Conservation (phyloP, 2,888 invertebrate genomes). For the Hemistola chrysoprasaria region DNA sequence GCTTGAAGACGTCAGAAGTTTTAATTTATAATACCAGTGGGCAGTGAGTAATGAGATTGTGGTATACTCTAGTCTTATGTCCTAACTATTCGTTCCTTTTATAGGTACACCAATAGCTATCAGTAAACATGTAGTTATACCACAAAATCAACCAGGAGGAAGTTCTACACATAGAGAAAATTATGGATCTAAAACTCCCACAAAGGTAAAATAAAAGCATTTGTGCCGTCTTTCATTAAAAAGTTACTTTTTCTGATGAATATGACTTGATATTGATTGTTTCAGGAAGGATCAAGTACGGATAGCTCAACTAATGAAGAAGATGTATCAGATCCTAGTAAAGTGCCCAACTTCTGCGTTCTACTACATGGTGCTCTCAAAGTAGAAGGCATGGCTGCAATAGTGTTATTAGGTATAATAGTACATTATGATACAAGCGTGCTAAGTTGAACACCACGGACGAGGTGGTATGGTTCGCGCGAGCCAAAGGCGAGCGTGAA, state of each 20-base stretch:
- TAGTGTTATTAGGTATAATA: slow-evolving; percentile 87
- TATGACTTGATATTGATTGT: too few species aligned
- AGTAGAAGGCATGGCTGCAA: slow-evolving; percentile 95
- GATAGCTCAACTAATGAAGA: slow-evolving; percentile 69
- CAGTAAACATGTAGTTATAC: slow-evolving; percentile 94
- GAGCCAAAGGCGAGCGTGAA: too few species aligned
- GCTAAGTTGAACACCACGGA: too few species aligned
- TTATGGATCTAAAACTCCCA: slow-evolving; percentile 65
- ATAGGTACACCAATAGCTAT: slow-evolving; percentile 93
- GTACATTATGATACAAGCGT: too few species aligned
- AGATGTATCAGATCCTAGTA: slow-evolving; percentile 86
- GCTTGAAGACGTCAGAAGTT: too few species aligned
- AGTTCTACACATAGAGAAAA: slow-evolving; percentile 70
- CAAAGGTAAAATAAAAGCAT: slow-evolving; percentile 52
- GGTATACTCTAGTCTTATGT: too few species aligned
- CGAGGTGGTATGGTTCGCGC: too few species aligned
- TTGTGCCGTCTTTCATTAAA: too few species aligned
- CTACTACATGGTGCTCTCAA: slow-evolving; percentile 96
- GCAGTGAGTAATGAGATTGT: too few species aligned
- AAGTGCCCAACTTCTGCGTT: slow-evolving; percentile 94
- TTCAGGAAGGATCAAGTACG: slow-evolving; percentile 63
- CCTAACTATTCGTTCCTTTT: slow-evolving; percentile 8
- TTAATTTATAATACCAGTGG: too few species aligned
- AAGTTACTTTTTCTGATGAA: too few species aligned
- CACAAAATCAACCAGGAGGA: slow-evolving; percentile 79